phyloP scores from a whole-genome alignment of 2,888 invertebrate genomes.

The Strigamia crassipes region DNA sequence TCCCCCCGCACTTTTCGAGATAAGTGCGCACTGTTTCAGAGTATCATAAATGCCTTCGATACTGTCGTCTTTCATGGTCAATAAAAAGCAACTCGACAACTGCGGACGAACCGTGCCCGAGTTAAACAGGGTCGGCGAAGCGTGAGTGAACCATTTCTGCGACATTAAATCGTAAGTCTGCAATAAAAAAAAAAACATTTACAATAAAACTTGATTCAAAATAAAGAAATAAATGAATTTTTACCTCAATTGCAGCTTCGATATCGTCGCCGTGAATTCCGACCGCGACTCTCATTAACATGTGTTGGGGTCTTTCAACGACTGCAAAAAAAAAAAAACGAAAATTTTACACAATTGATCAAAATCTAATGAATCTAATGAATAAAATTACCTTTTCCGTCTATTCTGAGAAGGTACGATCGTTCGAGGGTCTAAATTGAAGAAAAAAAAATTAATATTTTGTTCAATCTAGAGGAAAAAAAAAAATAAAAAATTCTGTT shows the following conservation, averaged over 20 bases:
- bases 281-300: constrained; percentile 96
- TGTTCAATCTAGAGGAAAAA: background rate
- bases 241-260: constrained; percentile 79
- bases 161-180: constrained; percentile 91
- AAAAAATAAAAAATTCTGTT: no score
- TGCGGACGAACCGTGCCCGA: constrained; percentile 91
- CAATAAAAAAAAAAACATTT: background rate
- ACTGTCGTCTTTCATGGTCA: constrained; percentile 93
- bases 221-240: background rate
- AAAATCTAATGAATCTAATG: no score
- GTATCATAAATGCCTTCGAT: constrained; percentile 95
- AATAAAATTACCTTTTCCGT: constrained; percentile 72
- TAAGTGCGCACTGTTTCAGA: constrained; percentile 87
- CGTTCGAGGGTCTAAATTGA: constrained; percentile 82
- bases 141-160: constrained; percentile 95
- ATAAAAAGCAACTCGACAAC: constrained; percentile 90
- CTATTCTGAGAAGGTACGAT: constrained; percentile 89
- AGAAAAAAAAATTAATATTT: constrained; percentile 41
- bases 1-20: constrained; percentile 96
- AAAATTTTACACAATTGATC: no score
- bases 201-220: background rate
- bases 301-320: constrained; percentile 95
- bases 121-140: constrained; percentile 95
- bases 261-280: constrained; percentile 96
- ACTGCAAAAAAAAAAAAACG: constrained; percentile 64